Conservation (phyloP, 1,140 invertebrate species). For the Pseudomyrmex concolor region DNA sequence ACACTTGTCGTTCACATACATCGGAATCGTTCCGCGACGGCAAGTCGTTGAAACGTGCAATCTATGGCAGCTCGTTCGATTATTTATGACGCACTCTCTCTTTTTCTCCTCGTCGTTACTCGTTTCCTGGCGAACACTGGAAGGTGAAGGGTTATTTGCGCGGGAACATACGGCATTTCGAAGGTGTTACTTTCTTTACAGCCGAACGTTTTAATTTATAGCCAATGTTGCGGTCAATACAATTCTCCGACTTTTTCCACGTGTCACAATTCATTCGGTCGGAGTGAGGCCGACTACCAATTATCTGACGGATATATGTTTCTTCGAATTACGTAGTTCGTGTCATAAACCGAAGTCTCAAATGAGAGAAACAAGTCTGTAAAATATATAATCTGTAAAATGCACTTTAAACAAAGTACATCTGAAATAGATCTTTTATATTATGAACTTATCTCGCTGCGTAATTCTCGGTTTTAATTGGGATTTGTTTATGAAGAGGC, state of each 20-base stretch:
- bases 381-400: too few species aligned
- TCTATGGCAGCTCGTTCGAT: constrained; percentile 79
- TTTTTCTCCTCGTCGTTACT: constrained; percentile 53
- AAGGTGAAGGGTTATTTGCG: constrained; percentile 43
- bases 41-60: constrained; percentile 52
- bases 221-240: not conserved
- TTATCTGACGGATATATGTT: too few species aligned
- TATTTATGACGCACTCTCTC: constrained; percentile 79
- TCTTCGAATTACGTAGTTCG: too few species aligned
- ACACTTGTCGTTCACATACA: constrained; percentile 14
- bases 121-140: constrained; percentile 11
- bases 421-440: too few species aligned
- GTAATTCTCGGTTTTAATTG: not conserved
- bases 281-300: too few species aligned
- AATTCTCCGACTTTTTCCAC: not conserved
- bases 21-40: constrained; percentile 6
- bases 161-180: constrained; percentile 22
- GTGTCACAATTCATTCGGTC: not conserved
- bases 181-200: constrained; percentile 33
- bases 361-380: too few species aligned
- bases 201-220: not conserved
- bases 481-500: too few species aligned
- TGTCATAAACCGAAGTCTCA: too few species aligned
- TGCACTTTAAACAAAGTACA: too few species aligned
- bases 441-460: too few species aligned